Conservation (phyloP, 2,113 vertebrate genomes). For the Triplophysa rosa region DNA sequence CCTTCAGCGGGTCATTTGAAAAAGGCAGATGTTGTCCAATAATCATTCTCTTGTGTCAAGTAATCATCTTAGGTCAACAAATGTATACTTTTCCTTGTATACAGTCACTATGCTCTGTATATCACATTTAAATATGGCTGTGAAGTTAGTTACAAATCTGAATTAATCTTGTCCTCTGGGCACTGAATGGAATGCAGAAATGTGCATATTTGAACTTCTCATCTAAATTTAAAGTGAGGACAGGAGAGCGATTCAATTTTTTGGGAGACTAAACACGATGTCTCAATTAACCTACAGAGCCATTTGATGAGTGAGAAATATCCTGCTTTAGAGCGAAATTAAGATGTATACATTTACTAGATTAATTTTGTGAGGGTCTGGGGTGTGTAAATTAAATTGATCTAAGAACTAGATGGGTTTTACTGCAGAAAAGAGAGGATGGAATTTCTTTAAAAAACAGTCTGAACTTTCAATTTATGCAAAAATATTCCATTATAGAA, state of each 20-base stretch:
- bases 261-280: constrained; percentile 19
- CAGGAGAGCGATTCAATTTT: not conserved
- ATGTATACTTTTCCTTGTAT: too few relatives aligned
- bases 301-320: not conserved
- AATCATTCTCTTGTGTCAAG: not conserved
- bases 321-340: not conserved
- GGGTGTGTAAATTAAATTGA: constrained; percentile 26
- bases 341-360: not conserved
- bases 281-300: constrained; percentile 4
- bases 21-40: constrained; percentile 38
- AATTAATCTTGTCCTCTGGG: constrained; percentile 32
- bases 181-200: constrained; percentile 52
- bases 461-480: constrained; percentile 43
- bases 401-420: constrained; percentile 1
- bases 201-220: constrained; percentile 32
- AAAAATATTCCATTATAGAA: constrained; percentile 46
- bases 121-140: too few relatives aligned
- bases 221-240: constrained; percentile 14
- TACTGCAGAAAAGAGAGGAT: not conserved
- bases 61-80: too few relatives aligned
- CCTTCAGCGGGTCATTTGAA: constrained; percentile 46
- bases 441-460: constrained; percentile 32
- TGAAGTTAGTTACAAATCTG: not conserved
- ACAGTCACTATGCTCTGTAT: too few relatives aligned
- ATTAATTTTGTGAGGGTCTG: constrained; percentile 5